Conservation (phyloP, 2,888 invertebrate genomes). For the Coleophora deauratella region DNA sequence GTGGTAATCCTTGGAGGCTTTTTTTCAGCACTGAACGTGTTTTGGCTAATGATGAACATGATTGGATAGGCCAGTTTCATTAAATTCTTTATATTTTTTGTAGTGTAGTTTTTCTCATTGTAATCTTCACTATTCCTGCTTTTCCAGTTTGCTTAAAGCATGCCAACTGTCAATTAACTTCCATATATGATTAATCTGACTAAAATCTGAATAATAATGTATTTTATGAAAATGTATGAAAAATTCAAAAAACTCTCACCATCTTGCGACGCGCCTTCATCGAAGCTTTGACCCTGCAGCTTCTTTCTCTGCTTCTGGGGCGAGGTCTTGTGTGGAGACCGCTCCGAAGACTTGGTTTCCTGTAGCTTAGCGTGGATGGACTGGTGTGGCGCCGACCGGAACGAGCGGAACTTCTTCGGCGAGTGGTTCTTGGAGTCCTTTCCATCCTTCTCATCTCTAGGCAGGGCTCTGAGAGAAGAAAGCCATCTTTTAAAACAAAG, state of each 20-base stretch:
- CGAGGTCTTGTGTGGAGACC: slow-evolving; percentile 75
- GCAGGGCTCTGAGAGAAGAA: slow-evolving; percentile 76
- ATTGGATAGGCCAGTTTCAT: no score
- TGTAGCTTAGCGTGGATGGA: slow-evolving; percentile 73
- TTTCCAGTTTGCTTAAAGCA: no score
- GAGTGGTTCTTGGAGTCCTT: slow-evolving; percentile 85
- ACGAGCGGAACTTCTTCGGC: slow-evolving; percentile 77
- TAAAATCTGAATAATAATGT: no score
- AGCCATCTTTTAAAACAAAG: slow-evolving; percentile 1
- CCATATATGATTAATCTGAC: no score
- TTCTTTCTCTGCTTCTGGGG: slow-evolving; percentile 75
- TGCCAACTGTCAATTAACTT: no score
- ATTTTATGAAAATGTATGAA: no score
- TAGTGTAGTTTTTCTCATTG: no score
- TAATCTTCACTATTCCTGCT: no score
- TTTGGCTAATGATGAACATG: background rate
- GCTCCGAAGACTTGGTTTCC: slow-evolving; percentile 77
- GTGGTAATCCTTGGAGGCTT: background rate
- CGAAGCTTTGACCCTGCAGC: slow-evolving; percentile 65
- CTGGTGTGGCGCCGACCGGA: slow-evolving; percentile 74
- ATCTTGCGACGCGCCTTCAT: slow-evolving; percentile 63
- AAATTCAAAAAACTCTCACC: slow-evolving; percentile 47
- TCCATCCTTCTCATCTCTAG: slow-evolving; percentile 90
- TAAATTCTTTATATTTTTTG: no score
- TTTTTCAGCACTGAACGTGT: background rate